Conservation (phyloP, 2,113 vertebrate species). For the Bucco capensis region DNA sequence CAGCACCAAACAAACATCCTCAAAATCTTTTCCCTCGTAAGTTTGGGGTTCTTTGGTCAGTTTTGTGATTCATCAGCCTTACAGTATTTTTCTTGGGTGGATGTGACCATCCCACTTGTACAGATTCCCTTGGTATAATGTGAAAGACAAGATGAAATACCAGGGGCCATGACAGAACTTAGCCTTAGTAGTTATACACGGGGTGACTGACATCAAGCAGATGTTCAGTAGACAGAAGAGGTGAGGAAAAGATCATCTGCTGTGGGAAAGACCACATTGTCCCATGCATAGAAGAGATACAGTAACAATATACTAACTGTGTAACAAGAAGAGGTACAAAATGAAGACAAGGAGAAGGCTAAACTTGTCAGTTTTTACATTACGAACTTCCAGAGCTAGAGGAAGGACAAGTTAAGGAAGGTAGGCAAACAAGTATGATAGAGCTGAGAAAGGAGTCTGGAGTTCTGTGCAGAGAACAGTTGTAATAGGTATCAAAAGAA, state of each 20-base stretch:
- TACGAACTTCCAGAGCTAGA: background rate
- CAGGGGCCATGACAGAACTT: background rate
- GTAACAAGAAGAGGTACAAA: background rate
- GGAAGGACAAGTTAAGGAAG: background rate
- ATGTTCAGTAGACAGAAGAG: background rate
- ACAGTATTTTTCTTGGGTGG: background rate
- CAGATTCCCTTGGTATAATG: background rate
- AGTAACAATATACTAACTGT: background rate
- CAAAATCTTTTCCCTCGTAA: background rate
- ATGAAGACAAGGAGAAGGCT: background rate
- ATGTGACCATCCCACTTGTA: background rate
- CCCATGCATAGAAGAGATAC: background rate
- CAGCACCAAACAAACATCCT: background rate
- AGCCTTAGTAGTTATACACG: background rate
- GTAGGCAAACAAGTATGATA: background rate
- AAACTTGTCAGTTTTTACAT: background rate
- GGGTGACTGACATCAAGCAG: background rate
- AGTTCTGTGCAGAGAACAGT: background rate
- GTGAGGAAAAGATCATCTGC: background rate
- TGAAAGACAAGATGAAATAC: background rate
- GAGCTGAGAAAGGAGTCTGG: background rate
- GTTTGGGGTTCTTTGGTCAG: background rate
- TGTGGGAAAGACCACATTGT: background rate
- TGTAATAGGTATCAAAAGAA: background rate
- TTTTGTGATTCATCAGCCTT: background rate